phyloP scores from a whole-genome alignment of 1,140 invertebrate genomes.

The Bombus picipes region DNA sequence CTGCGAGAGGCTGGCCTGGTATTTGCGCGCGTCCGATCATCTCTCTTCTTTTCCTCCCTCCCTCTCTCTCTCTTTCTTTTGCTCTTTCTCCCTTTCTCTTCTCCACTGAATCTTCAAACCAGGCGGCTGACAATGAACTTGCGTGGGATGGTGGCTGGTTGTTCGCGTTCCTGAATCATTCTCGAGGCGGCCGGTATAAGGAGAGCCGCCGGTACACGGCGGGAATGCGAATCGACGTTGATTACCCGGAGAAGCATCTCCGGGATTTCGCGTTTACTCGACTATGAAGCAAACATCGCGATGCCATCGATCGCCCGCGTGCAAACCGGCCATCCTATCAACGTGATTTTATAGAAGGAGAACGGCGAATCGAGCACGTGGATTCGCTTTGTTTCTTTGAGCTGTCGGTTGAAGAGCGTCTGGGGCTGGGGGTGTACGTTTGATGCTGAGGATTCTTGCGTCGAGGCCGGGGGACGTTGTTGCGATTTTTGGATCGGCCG shows the following conservation, averaged over 20 bases:
- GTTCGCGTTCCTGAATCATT: conserved; percentile 7
- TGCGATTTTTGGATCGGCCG: not conserved
- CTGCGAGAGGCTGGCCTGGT: conserved; percentile 40
- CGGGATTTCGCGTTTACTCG: conserved; percentile 24
- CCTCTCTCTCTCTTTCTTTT: not conserved
- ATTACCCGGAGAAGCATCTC: conserved; percentile 41
- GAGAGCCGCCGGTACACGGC: not conserved
- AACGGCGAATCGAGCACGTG: not conserved
- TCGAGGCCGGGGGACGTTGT: too few species aligned
- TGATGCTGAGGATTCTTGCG: not conserved
- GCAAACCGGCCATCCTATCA: not conserved
- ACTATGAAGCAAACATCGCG: conserved; percentile 32
- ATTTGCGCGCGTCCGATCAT: conserved; percentile 63
- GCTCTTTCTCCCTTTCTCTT: not conserved
- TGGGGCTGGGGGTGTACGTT: not conserved
- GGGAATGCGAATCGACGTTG: conserved; percentile 48
- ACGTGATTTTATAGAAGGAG: too few species aligned
- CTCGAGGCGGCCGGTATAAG: conserved; percentile 13
- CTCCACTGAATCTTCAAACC: conserved; percentile 25
- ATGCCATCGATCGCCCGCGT: conserved; percentile 6
- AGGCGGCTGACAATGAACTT: conserved; percentile 45
- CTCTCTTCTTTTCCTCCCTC: not conserved
- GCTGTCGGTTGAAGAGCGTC: not conserved
- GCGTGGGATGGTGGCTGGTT: not conserved
- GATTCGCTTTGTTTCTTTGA: not conserved